Evolutionary conservation across 2,113 vertebrate genomes (phyloP), one percentile per base, ranked within the genome.

Genomic region (Atrichornis clamosus): DNA sequence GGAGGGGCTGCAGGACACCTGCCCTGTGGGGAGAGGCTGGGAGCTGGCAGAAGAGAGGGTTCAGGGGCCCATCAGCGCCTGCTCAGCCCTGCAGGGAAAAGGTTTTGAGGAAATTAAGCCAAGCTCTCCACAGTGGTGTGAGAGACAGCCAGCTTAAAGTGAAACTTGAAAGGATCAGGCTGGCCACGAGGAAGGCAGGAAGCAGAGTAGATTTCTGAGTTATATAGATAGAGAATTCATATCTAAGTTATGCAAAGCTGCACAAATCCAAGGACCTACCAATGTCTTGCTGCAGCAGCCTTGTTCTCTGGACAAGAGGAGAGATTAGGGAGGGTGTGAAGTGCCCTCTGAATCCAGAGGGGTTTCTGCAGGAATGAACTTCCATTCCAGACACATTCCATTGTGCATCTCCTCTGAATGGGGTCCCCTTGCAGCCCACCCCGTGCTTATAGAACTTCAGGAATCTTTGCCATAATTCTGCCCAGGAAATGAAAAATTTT

Each of bases 361-460:
- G 17, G 13, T 44, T 87, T 56, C 49, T 93, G 53, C 1, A 1
- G 22, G 26, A 78, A 64, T 2, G 2, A 0, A n/a, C 60, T 87
- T 60, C 55, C 44, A 26, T 63, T 60, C 30, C 56, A 70, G 39
- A 16, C 60, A 82, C 28, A 37, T 19, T 59, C 18, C 46, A 46
- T 63, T 30, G 13, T 47, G 22, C 1, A 1, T 42, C 32, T 70
- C 22, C 28, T 83, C 64, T 30, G 16, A 70, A 32, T 42, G 49
- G 7, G 3, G 9, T 16, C 16, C 30, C 14, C 9, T 62, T 55
- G 52, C 55, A 76, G 20, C 23, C 42, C 55, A 59, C 8, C 28
- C 0, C 1, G 7, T 32, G 49, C 17, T 39, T 8, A 21, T 7
- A 46, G 33, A 79, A 26, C 11, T 42, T 0, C 0, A 68, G 39